Conservation (phyloP, 1,140 invertebrate genomes). For the Brachionus koreanus region DNA sequence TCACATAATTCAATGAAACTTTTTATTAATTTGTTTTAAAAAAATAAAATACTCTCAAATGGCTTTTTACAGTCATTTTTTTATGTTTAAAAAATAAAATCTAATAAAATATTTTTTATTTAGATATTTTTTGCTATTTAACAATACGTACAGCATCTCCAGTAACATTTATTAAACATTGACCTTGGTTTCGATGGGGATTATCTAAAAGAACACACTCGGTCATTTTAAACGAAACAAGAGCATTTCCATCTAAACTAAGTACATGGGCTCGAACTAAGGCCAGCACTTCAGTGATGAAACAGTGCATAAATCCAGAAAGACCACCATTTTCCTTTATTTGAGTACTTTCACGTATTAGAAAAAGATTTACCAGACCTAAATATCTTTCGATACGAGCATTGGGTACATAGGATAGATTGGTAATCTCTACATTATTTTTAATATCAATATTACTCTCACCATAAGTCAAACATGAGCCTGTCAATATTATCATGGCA, state of each 20-base stretch:
- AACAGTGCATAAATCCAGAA: slow-evolving; percentile 86
- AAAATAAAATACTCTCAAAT: no score
- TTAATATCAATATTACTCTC: slow-evolving; percentile 60
- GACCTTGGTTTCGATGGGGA: slow-evolving; percentile 90
- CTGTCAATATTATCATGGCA: slow-evolving; percentile 47
- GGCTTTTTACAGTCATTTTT: not conserved
- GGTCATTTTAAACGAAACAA: slow-evolving; percentile 86
- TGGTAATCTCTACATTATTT: slow-evolving; percentile 77
- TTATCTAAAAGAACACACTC: slow-evolving; percentile 83
- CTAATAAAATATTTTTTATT: not conserved
- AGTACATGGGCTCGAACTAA: slow-evolving; percentile 86
- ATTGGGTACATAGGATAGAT: slow-evolving; percentile 74
- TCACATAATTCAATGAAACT: no score
- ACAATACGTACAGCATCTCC: slow-evolving; percentile 73
- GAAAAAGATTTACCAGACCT: slow-evolving; percentile 89
- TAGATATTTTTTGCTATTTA: slow-evolving; percentile 41
- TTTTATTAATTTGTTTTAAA: no score
- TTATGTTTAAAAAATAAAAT: not conserved
- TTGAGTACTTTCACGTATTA: slow-evolving; percentile 86
- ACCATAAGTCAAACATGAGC: slow-evolving; percentile 46
- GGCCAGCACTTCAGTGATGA: slow-evolving; percentile 81
- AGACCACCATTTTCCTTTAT: slow-evolving; percentile 80
- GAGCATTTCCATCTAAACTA: slow-evolving; percentile 87
- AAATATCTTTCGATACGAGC: slow-evolving; percentile 76
- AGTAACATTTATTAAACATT: slow-evolving; percentile 87